phyloP scores from a whole-genome alignment of 2,797 vertebrate genomes.

The Poecilia gillii region DNA sequence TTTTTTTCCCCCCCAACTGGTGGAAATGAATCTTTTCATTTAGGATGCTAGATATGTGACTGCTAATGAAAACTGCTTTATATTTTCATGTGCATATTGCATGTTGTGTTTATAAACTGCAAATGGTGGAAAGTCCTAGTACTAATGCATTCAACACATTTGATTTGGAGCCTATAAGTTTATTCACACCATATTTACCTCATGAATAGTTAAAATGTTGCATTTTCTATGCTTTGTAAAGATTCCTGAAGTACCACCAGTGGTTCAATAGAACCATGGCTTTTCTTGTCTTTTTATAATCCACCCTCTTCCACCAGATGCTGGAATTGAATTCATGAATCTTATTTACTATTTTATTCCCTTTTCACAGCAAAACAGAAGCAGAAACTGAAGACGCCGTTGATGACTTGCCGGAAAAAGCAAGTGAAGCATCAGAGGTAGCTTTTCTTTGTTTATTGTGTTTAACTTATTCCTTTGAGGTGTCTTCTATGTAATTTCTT shows the following conservation, averaged over 20 bases:
- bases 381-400: slow-evolving; percentile 16
- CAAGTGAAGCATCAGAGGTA: slow-evolving; percentile 46
- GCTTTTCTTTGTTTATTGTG: background rate
- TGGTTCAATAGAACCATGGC: background rate
- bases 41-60: background rate
- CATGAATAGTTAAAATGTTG: background rate
- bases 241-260: background rate
- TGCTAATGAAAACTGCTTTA: background rate
- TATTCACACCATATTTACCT: background rate
- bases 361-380: slow-evolving; percentile 27
- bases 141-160: background rate
- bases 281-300: background rate
- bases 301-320: background rate
- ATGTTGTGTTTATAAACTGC: background rate
- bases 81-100: background rate
- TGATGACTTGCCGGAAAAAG: slow-evolving; percentile 10
- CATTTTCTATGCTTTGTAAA: background rate
- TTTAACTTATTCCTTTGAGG: background rate
- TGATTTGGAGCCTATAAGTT: background rate
- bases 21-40: background rate
- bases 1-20: background rate
- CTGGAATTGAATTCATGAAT: background rate
- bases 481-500: background rate
- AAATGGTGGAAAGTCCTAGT: background rate
- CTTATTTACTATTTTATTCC: background rate